Percentiles rank a stretch among this genome's conserved stretches.
phyloP scores from a whole-genome alignment of 2,797 vertebrate genomes.

The Halcyon chelicuti region DNA sequence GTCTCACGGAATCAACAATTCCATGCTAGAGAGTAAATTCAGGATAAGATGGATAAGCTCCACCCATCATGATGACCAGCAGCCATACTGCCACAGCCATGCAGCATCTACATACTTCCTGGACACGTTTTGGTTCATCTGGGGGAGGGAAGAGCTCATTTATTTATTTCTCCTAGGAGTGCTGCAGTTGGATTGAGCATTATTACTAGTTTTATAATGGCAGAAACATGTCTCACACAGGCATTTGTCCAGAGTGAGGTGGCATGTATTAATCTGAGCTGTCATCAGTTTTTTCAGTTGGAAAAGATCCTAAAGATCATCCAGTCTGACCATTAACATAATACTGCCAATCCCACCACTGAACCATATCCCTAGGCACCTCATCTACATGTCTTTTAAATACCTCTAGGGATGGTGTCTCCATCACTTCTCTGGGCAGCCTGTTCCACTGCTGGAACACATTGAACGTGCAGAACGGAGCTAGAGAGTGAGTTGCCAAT shows the following conservation, averaged over 20 bases:
- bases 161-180: neutral
- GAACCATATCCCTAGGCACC: too few relatives aligned
- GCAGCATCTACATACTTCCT: neutral
- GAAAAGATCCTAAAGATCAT: neutral
- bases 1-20: slow-evolving; percentile 42
- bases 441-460: too few relatives aligned
- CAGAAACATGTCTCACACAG: neutral
- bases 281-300: neutral
- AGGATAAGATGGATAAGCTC: neutral
- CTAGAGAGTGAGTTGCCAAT: neutral
- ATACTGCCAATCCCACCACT: too few relatives aligned
- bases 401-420: too few relatives aligned
- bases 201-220: neutral
- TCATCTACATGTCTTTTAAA: too few relatives aligned
- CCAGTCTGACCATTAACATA: too few relatives aligned
- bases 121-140: neutral
- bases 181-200: neutral
- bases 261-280: neutral
- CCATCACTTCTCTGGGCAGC: too few relatives aligned
- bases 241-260: neutral
- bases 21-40: slow-evolving; percentile 1
- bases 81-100: neutral
- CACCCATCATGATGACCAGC: neutral
- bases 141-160: neutral
- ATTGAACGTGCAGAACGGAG: neutral